phyloP scores from a whole-genome alignment of 2,113 vertebrate species.

The Zosterops japonicus region DNA sequence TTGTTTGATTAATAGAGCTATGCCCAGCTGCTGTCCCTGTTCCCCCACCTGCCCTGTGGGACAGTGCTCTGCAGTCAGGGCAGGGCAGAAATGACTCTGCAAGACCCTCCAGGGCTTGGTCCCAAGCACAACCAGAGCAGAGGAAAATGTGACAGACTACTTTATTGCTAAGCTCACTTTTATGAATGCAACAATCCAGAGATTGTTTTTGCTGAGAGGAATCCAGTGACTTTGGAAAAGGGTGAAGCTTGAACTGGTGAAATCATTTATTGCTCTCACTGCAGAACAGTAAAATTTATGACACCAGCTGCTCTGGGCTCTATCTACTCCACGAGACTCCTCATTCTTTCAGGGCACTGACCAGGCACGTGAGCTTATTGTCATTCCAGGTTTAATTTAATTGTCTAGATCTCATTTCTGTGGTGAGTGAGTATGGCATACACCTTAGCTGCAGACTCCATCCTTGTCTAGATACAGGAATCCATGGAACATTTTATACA shows the following conservation, averaged over 20 bases:
- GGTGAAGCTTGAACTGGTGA: not conserved
- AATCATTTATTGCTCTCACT: conserved; percentile 2
- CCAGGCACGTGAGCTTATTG: not conserved
- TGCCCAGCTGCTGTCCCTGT: not conserved
- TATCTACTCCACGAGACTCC: not conserved
- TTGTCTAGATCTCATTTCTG: not conserved
- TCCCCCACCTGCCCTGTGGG: not conserved
- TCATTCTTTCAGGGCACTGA: not conserved
- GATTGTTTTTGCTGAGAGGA: not conserved
- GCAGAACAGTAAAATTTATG: not conserved
- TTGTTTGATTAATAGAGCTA: not conserved
- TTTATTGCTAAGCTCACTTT: not conserved
- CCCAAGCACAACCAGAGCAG: not conserved
- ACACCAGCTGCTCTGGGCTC: not conserved
- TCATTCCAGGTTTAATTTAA: not conserved
- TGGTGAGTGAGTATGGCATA: not conserved
- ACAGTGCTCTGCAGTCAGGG: not conserved
- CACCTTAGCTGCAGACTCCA: not conserved
- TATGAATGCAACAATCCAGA: not conserved
- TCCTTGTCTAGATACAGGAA: not conserved
- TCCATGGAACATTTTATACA: accelerated
- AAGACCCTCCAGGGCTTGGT: not conserved
- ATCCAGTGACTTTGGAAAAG: not conserved
- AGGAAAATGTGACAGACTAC: not conserved
- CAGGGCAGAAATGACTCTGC: not conserved